phyloP scores from a whole-genome alignment of 2,113 vertebrate genomes.

The Brachirus orientalis region DNA sequence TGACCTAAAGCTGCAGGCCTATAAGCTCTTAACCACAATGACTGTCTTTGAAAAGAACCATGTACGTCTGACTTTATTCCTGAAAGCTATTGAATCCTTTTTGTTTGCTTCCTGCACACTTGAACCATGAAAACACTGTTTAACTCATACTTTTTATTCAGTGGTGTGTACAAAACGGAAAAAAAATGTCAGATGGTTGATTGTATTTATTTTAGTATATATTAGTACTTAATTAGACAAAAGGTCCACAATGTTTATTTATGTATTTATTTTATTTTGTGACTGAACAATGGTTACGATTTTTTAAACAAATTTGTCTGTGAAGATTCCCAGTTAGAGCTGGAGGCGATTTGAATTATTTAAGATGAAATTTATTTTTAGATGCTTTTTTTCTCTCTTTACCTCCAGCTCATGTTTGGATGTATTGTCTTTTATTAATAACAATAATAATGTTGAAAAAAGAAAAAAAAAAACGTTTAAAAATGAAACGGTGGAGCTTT shows the following conservation, averaged over 20 bases:
- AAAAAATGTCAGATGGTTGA: no score
- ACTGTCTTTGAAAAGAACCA: background rate
- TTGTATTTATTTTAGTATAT: background rate
- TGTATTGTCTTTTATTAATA: background rate
- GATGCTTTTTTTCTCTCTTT: no score
- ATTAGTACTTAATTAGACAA: background rate
- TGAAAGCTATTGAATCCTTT: background rate
- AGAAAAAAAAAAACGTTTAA: background rate
- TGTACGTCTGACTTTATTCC: background rate
- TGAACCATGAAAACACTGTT: background rate
- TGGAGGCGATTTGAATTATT: no score
- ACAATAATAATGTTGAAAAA: background rate
- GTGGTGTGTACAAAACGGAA: background rate
- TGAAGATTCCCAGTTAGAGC: no score
- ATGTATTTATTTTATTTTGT: background rate
- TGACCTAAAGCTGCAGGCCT: constrained; percentile 45
- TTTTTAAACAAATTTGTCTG: no score
- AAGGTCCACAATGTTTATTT: background rate
- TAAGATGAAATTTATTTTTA: no score
- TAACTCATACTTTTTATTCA: no score
- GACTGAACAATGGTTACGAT: background rate
- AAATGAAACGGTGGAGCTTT: background rate
- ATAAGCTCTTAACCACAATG: background rate
- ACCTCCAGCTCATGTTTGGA: background rate
- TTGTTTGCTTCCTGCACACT: background rate